Base-by-base conservation (phyloP, 2,797 vertebrate genomes). In the Dendrocincla tyrannina region DNA sequence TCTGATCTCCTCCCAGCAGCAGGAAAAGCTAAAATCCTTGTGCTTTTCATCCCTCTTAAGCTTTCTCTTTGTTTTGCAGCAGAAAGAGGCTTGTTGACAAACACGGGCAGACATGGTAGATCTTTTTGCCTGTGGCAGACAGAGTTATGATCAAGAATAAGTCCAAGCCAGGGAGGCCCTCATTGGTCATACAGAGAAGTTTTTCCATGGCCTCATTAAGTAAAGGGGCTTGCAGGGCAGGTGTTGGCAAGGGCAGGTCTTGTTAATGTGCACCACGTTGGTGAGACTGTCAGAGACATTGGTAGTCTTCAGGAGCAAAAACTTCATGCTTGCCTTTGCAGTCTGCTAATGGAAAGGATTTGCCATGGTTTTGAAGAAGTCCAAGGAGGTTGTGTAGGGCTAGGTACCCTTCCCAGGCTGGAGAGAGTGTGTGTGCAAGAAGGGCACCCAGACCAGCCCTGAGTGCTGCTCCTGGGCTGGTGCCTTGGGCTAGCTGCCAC, bases 241-340 rank as follows among this genome's bases (percentile, higher is more conserved):
- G 9, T 28, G 22, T 66, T 70, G 63, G 63, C 39, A 42, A 37
- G 62, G 68, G 35, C 41, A 72, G 46, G 52, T 64, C 46, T 32
- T 85, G 24, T 55, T 3, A 4, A 22, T 1, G 0, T n/a, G 67
- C 30, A 63, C 47, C 67, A 17, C 1, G 0, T 68, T 2, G 5
- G 37, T 62, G 59, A 62, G 28, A 41, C 28, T 6, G 4, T n/a
- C 30, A 64, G 58, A 70, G 64, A 47, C 17, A 33, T 27, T 17
- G 33, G 42, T 33, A 33, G 32, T 27, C 32, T 59, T 47, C 27
- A 59, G 39, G 33, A 64, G n/a, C 33, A 70, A 64, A 84, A 80
- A 59, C 17, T 16, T 32, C 14, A 9, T 17, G 7, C 33, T 53
- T 56, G 13, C 27, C 22, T 58, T 44, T 35, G 33, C 16, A 58